Percentiles rank a stretch among this genome's conserved stretches.
These are phyloP conservation scores for Leptestheria dahalacensis DNA, from an alignment of 1,140 invertebrate species.

Conservation along the genomic window DNA sequence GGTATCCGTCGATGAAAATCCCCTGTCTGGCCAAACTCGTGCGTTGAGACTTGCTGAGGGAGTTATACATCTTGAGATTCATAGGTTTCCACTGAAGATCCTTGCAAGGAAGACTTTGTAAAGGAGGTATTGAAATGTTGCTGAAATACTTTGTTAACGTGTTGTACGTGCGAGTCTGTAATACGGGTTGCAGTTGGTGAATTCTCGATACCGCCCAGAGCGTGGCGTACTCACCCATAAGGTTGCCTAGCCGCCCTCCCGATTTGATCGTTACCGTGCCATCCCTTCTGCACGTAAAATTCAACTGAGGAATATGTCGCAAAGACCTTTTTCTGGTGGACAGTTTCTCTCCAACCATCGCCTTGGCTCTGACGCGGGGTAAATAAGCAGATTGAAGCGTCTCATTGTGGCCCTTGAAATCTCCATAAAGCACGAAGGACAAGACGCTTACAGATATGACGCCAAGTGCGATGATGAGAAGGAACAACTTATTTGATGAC, in stretches of 20 bases:
- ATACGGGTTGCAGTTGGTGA: slow-evolving; percentile 40
- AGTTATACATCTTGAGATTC: slow-evolving; percentile 6
- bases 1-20: slow-evolving; percentile 34
- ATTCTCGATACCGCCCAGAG: slow-evolving; percentile 39
- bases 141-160: slow-evolving; percentile 39
- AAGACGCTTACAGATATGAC: too few relatives aligned
- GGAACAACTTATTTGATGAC: too few relatives aligned
- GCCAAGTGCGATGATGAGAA: too few relatives aligned
- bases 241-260: slow-evolving; percentile 44
- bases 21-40: slow-evolving; percentile 30
- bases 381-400: too few relatives aligned
- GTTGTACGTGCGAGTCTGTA: slow-evolving; percentile 38
- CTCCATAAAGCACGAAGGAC: too few relatives aligned
- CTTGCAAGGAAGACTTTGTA: slow-evolving; percentile 35
- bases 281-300: slow-evolving; percentile 23
- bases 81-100: slow-evolving; percentile 10
- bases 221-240: slow-evolving; percentile 46
- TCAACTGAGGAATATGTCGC: neutral
- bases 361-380: too few relatives aligned
- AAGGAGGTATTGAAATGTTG: slow-evolving; percentile 37
- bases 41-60: neutral
- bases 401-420: too few relatives aligned
- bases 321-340: neutral
- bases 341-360: too few relatives aligned
- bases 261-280: slow-evolving; percentile 40